phyloP scores from a whole-genome alignment of 2,797 vertebrate genomes.

The Ispidina picta region DNA sequence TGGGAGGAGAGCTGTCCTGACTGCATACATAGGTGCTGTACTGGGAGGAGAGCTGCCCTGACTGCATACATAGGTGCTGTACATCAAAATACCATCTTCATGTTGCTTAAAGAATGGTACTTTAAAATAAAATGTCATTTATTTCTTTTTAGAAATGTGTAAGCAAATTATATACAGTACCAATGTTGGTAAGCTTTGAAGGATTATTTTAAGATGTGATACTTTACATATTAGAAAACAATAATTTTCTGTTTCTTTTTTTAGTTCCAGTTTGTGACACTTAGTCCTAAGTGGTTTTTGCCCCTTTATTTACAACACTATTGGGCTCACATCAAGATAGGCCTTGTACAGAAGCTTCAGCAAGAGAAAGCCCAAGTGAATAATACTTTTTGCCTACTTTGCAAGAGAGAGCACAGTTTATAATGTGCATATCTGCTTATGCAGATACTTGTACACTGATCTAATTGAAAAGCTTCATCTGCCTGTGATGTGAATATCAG shows the following conservation, averaged over 20 bases:
- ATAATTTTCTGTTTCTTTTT: background rate
- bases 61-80: too few species aligned
- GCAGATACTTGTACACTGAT: background rate
- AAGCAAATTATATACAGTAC: background rate
- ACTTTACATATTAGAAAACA: background rate
- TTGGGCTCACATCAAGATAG: background rate
- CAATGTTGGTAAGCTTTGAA: background rate
- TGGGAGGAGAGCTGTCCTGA: too few species aligned
- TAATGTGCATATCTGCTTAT: background rate
- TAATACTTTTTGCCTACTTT: background rate
- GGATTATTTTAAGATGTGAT: background rate
- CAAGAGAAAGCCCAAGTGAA: background rate
- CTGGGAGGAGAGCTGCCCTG: too few species aligned
- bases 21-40: too few species aligned
- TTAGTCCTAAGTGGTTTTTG: background rate
- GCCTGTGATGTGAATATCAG: background rate
- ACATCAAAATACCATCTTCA: background rate
- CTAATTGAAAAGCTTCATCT: background rate
- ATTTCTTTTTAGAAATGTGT: background rate
- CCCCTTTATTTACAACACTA: background rate
- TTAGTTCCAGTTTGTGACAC: background rate
- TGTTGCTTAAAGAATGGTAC: background rate
- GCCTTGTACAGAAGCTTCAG: background rate
- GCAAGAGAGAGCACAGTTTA: background rate
- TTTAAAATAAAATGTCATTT: background rate